Evolutionary conservation across 92 coral and sea anemone species (phyloP).

Genomic region (Actinernus sp.): DNA sequence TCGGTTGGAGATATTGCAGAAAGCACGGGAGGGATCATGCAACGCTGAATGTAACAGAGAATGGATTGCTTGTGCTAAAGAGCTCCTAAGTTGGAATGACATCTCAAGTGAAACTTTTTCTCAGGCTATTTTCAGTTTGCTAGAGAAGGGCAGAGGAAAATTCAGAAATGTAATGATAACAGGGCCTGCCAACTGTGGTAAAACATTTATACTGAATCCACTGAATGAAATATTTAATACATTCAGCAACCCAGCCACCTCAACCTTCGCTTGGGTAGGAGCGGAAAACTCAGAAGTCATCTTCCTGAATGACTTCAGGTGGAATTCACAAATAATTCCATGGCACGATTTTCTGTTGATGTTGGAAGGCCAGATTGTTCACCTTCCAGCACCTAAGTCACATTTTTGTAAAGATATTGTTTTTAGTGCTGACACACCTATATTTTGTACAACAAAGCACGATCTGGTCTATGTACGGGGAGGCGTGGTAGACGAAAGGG

Average conservation of each 20-base stretch:
- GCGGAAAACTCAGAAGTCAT: conserved; percentile 33
- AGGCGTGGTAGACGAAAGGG: too few relatives aligned
- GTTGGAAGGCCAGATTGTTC: conserved; percentile 59
- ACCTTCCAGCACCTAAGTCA: conserved; percentile 65
- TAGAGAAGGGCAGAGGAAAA: conserved; percentile 48
- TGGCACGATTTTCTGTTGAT: conserved; percentile 54
- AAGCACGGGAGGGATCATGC: conserved; percentile 14
- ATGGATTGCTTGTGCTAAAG: conserved; percentile 52
- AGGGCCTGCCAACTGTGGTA: conserved; percentile 64
- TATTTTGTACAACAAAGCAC: too few relatives aligned
- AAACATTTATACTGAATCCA: conserved; percentile 49
- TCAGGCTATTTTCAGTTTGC: background rate
- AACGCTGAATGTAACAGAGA: conserved; percentile 24
- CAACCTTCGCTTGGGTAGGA: conserved; percentile 57
- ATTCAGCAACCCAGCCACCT: conserved; percentile 48
- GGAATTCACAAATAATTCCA: conserved; percentile 30
- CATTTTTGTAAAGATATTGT: conserved; percentile 51
- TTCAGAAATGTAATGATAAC: conserved; percentile 46
- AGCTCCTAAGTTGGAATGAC: conserved; percentile 33
- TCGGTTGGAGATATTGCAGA: conserved; percentile 39
- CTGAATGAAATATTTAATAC: conserved; percentile 32
- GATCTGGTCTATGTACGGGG: too few relatives aligned
- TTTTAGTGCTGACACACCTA: too few relatives aligned
- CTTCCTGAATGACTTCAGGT: conserved; percentile 53
- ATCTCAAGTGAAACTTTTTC: background rate